phyloP scores from a whole-genome alignment of 2,888 invertebrate species.

The Lasioglossum lativentre region DNA sequence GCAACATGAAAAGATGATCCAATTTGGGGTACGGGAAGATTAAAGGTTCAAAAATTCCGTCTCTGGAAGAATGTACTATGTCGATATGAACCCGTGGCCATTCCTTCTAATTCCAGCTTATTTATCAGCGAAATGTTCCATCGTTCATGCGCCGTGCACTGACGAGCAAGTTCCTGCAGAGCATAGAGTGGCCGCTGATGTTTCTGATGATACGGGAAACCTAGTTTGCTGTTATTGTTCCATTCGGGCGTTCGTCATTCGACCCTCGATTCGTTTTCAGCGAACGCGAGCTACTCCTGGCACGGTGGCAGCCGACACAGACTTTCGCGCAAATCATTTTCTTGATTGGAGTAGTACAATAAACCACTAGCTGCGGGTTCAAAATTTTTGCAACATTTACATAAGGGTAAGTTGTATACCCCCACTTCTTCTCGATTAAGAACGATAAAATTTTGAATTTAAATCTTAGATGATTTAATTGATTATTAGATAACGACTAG shows the following conservation, averaged over 20 bases:
- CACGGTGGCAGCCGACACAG: neutral
- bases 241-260: slow-evolving; percentile 12
- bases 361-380: neutral
- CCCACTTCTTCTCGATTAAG: no score
- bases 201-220: slow-evolving; percentile 4
- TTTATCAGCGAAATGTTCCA: slow-evolving; percentile 39
- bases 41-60: neutral
- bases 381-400: neutral
- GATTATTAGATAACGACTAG: no score
- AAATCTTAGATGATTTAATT: no score
- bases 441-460: no score
- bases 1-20: neutral
- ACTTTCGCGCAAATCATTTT: neutral
- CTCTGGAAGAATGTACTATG: neutral
- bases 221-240: slow-evolving; percentile 13
- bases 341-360: neutral
- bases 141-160: neutral
- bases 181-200: slow-evolving; percentile 9
- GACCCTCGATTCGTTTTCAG: neutral
- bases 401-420: no score
- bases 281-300: neutral
- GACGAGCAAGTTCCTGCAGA: slow-evolving; percentile 10
- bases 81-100: neutral
- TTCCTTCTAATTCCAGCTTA: slow-evolving; percentile 38
- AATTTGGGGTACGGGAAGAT: neutral